Conservation (phyloP, 1,140 invertebrate genomes). For the Hypothenemus hampei region DNA sequence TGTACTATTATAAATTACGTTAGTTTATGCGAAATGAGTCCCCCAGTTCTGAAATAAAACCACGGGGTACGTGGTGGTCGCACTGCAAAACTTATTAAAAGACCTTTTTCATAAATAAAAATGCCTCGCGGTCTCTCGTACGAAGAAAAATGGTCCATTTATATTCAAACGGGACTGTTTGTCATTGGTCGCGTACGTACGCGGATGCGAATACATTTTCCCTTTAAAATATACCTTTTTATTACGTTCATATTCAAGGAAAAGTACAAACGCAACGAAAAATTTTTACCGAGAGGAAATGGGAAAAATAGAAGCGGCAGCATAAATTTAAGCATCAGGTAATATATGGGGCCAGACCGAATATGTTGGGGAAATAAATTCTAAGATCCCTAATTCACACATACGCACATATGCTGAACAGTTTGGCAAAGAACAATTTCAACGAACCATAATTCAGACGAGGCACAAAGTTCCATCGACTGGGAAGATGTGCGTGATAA, state of each 20-base stretch:
- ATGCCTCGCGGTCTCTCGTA: constrained; percentile 12
- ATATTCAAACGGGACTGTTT: constrained; percentile 23
- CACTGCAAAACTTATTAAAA: constrained; percentile 23
- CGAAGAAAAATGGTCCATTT: constrained; percentile 26
- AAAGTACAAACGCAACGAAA: neutral
- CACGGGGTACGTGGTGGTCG: constrained; percentile 19
- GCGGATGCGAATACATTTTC: constrained; percentile 8
- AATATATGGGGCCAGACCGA: constrained; percentile 8
- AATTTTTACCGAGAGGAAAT: neutral
- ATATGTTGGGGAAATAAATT: constrained; percentile 9
- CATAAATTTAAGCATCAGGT: constrained; percentile 4
- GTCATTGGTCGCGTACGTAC: constrained; percentile 12
- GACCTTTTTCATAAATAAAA: constrained; percentile 26
- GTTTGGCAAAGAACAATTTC: constrained; percentile 18
- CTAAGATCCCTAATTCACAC: constrained; percentile 13
- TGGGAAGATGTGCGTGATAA: too few species aligned
- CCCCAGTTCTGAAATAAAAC: constrained; percentile 13
- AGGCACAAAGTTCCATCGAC: constrained; percentile 11
- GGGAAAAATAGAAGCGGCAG: neutral
- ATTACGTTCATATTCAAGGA: neutral
- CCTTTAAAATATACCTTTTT: constrained; percentile 12
- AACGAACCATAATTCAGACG: constrained; percentile 12
- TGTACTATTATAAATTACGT: constrained; percentile 24
- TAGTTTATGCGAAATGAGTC: constrained; percentile 20
- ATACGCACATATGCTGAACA: constrained; percentile 17